Evolutionary conservation across 2,888 invertebrate genomes (phyloP).

Genomic region (Eristalis pertinax): DNA sequence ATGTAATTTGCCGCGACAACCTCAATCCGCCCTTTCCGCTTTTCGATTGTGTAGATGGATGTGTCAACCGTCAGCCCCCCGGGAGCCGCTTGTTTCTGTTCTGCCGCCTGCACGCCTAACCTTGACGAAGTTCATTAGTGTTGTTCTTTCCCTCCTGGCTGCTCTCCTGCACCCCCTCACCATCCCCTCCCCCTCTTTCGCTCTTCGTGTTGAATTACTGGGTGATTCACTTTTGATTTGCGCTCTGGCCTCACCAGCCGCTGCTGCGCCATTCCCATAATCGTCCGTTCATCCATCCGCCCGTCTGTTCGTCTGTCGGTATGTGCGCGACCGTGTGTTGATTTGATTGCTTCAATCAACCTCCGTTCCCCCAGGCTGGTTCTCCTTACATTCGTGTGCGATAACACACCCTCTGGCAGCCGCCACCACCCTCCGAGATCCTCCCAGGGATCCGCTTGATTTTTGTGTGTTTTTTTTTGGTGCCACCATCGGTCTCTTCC

Average conservation of each 20-base stretch:
- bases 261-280: not conserved
- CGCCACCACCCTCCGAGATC: not conserved
- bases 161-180: no score
- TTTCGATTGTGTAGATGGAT: not conserved
- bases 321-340: not conserved
- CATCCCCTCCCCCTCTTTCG: not conserved
- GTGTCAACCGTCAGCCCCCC: not conserved
- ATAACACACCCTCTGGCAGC: no score
- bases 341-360: not conserved
- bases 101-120: not conserved
- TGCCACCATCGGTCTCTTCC: conserved; percentile 3
- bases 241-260: not conserved
- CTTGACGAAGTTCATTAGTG: not conserved
- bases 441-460: not conserved
- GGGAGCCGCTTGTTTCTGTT: no score
- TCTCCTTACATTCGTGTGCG: no score
- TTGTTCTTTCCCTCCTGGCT: not conserved
- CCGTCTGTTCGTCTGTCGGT: not conserved
- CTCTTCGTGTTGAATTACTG: not conserved
- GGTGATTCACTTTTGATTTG: not conserved
- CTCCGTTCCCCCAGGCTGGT: not conserved
- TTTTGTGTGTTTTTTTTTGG: not conserved
- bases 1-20: not conserved
- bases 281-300: not conserved
- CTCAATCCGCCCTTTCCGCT: not conserved